Evolutionary conservation across 2,113 vertebrate species (phyloP), one percentile per base, ranked within the genome.

Genomic region (Vidua macroura): DNA sequence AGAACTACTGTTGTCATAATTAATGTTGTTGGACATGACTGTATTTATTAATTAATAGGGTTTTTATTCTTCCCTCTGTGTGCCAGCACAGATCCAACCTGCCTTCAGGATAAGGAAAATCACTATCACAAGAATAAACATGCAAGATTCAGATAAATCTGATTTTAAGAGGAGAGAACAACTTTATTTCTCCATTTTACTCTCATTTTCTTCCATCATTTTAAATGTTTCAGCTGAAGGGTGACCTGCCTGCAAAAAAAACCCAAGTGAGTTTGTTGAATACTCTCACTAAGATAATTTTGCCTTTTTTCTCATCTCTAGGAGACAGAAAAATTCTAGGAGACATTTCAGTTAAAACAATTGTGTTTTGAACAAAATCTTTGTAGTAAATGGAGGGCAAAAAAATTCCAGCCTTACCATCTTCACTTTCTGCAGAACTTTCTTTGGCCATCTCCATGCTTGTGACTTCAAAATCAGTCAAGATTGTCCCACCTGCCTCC

Each of bases 401-500:
- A 58, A 35, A 35, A 3, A 3, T 1, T 1, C 10, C 63, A 44
- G 41, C n/a, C 95, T 97, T 96, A 99, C 99, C 99, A 46, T 98
- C 98, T 69, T 93, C 58, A 87, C 95, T 98, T 59, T 93, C 97
- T 31, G 93, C 94, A 80, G 98, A 91, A 62, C 98, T 98, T 97
- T 99, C 99, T 76, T 92, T 97, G 63, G 96, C 97, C 97, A 98
- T 96, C 67, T 98, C 97, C 87, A 99, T 98, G 92, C 96, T 95
- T n/a, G 96, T 95, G 60, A 98, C 99, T 90, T 99, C 98, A 93
- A 98, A 99, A 63, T 93, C 97, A 2, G 98, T 99, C 43, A 98
- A 18, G 83, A 99, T 96, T 2, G 79, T 97, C 25, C 99, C 99
- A 35, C 99, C 99, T 5, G 98, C 98, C 79, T 99, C 98, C 96